Percentiles rank a stretch among this genome's conserved stretches.
These are phyloP conservation scores for Adelosebastes latens DNA, from an alignment of 2,797 vertebrate species.

Conservation along the genomic window DNA sequence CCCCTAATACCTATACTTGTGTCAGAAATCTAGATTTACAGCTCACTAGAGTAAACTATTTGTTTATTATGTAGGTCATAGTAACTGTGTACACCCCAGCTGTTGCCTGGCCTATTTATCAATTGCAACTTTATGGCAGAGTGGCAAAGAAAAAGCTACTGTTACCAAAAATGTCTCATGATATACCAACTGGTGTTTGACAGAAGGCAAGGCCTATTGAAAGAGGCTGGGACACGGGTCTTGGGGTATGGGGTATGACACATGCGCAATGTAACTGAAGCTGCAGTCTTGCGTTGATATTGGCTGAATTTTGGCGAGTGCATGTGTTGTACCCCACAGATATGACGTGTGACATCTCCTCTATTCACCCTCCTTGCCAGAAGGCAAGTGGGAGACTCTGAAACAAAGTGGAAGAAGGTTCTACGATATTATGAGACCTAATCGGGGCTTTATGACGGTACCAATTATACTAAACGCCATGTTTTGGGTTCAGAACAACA, in stretches of 20 bases:
- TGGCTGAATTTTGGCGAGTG: too few species aligned
- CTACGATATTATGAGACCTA: background rate
- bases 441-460: background rate
- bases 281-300: too few species aligned
- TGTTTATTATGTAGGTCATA: background rate
- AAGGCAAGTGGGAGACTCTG: background rate
- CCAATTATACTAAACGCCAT: background rate
- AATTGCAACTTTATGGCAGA: background rate
- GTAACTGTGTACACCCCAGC: background rate
- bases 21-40: background rate
- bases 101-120: background rate
- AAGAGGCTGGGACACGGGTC: too few species aligned
- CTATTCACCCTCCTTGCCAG: background rate
- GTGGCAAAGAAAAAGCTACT: background rate
- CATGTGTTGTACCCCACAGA: too few species aligned
- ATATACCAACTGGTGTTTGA: slow-evolving; percentile 17
- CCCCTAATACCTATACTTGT: background rate
- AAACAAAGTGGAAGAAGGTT: background rate
- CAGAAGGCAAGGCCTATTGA: background rate
- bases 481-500: background rate
- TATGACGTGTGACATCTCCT: too few species aligned
- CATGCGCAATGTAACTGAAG: too few species aligned
- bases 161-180: background rate
- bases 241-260: too few species aligned
- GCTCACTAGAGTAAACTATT: background rate